Evolutionary conservation across 2,113 vertebrate species (phyloP).

Genomic region (Turdus rufiventris): DNA sequence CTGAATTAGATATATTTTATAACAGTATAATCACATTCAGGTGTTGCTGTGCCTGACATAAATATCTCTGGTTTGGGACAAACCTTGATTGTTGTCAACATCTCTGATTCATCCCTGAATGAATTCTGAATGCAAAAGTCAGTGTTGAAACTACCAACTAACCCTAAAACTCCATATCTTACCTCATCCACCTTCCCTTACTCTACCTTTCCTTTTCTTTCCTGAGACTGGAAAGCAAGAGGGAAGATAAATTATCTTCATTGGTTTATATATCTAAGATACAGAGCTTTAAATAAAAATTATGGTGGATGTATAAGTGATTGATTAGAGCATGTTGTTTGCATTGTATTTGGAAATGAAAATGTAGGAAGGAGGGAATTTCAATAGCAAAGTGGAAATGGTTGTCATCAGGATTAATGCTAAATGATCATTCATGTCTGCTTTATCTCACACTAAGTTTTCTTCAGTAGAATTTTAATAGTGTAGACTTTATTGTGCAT

Average conservation of each 20-base stretch:
- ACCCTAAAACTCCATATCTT: neutral
- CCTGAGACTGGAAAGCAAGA: neutral
- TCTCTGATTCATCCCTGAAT: neutral
- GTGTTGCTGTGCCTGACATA: neutral
- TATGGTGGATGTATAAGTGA: neutral
- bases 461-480: slow-evolving; percentile 66
- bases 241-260: slow-evolving; percentile 2
- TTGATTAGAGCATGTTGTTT: slow-evolving; percentile 44
- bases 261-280: neutral
- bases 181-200: neutral
- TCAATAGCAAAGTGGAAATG: slow-evolving; percentile 14
- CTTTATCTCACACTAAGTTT: slow-evolving; percentile 25
- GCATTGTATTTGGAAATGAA: slow-evolving; percentile 48
- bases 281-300: slow-evolving; percentile 24
- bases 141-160: neutral
- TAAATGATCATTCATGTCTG: slow-evolving; percentile 53
- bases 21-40: neutral
- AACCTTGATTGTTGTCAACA: neutral
- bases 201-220: neutral
- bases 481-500: slow-evolving; percentile 28
- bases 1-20: neutral
- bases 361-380: slow-evolving; percentile 39
- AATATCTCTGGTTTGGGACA: neutral
- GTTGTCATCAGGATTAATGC: slow-evolving; percentile 62
- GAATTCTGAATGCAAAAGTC: neutral